phyloP scores from a whole-genome alignment of 2,113 vertebrate genomes.

The Lota lota region DNA sequence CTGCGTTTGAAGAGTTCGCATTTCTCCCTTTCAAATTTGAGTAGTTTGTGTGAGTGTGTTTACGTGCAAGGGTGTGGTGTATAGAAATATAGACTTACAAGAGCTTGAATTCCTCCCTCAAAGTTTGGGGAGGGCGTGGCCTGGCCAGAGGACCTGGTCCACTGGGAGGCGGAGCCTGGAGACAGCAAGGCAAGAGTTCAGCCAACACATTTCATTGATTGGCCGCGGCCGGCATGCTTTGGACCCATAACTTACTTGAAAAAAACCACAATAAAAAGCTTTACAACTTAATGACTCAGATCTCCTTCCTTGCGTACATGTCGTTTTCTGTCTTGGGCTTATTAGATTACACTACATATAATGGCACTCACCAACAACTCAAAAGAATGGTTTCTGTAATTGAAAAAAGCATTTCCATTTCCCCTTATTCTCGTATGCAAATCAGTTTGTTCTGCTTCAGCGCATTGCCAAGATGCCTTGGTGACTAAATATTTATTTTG shows the following conservation, averaged over 20 bases:
- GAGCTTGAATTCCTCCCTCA: conserved; percentile 83
- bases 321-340: background rate
- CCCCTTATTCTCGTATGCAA: background rate
- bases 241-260: no score
- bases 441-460: background rate
- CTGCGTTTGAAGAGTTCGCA: background rate
- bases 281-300: no score
- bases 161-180: conserved; percentile 85
- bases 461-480: background rate
- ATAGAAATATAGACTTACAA: conserved; percentile 69
- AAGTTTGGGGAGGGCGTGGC: conserved; percentile 90
- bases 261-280: no score
- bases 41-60: background rate
- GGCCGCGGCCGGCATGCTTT: no score
- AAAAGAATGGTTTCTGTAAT: background rate
- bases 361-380: background rate
- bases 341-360: background rate
- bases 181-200: background rate
- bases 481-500: background rate
- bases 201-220: no score
- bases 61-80: background rate
- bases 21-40: background rate
- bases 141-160: conserved; percentile 85
- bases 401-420: background rate
- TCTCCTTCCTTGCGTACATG: background rate